Percentiles rank a stretch among this genome's conserved stretches.
Evolutionary conservation across 2,888 invertebrate genomes (phyloP).

Genomic region (Papilio demoleus): DNA sequence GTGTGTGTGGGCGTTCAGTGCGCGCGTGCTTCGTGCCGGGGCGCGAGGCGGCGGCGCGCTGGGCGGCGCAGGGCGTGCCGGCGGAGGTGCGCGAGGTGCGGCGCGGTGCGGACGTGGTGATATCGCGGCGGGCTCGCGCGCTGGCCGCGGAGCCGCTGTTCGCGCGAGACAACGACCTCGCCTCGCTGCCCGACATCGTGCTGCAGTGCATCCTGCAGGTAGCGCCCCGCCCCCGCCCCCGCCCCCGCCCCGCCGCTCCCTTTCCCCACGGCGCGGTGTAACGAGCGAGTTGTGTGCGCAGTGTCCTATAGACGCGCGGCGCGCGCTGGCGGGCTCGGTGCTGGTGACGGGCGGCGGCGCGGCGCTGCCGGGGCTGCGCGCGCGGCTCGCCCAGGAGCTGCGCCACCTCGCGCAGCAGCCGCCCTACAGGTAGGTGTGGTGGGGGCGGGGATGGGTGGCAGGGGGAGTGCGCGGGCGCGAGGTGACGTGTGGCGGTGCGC

Average conservation of each 20-base stretch:
- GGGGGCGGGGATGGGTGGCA: no score
- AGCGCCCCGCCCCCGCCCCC: no score
- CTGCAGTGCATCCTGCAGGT: constrained; percentile 86
- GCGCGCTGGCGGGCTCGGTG: constrained; percentile 91
- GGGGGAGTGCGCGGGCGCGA: no score
- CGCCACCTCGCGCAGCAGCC: constrained; percentile 84
- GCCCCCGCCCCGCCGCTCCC: no score
- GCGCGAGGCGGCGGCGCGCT: constrained; percentile 1
- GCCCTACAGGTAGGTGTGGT: constrained; percentile 84
- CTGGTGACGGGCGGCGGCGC: constrained; percentile 94
- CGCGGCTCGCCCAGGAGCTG: constrained; percentile 91
- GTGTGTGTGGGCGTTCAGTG: constrained; percentile 21
- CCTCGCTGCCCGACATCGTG: constrained; percentile 53
- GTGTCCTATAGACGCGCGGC: constrained; percentile 92
- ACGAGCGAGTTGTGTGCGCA: constrained; percentile 74
- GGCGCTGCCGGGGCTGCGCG: constrained; percentile 91
- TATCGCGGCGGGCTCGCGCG: constrained; percentile 86
- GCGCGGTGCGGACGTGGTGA: constrained; percentile 90
- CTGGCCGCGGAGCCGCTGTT: constrained; percentile 80
- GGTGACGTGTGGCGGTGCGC: constrained; percentile 31
- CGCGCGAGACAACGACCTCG: constrained; percentile 78
- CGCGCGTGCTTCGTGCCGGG: constrained; percentile 37
- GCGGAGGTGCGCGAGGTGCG: constrained; percentile 92
- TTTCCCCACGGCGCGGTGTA: not conserved
- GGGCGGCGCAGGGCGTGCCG: constrained; percentile 72